Evolutionary conservation across 2,797 vertebrate genomes (phyloP).

Genomic region (Dipus sagitta): DNA sequence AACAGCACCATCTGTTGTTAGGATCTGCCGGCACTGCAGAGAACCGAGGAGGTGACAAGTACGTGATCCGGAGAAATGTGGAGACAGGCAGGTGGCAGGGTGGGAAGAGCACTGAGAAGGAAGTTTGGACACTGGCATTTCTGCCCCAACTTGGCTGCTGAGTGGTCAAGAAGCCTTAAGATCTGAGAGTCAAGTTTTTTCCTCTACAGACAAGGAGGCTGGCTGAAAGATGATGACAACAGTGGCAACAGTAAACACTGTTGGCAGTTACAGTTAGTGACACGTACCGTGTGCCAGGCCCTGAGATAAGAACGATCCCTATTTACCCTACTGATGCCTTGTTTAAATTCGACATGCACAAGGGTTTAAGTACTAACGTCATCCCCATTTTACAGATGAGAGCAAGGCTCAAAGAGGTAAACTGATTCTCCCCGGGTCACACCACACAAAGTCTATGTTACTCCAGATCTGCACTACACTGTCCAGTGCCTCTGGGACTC

Average conservation of each 20-base stretch:
- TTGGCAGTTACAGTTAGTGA: not conserved
- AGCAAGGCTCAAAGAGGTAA: not conserved
- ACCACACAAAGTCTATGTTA: not conserved
- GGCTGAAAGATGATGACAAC: rapidly evolving
- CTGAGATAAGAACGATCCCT: not conserved
- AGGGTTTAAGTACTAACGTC: not conserved
- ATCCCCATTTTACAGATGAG: not conserved
- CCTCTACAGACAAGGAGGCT: not conserved
- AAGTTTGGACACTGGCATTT: not conserved
- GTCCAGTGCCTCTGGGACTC: too few relatives aligned
- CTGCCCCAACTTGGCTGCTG: not conserved
- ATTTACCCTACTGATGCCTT: too few relatives aligned
- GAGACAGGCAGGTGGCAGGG: constrained; percentile 2
- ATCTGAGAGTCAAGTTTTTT: not conserved
- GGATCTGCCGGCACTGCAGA: constrained; percentile 65
- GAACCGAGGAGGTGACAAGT: constrained; percentile 67
- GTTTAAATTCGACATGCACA: not conserved
- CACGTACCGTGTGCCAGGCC: not conserved
- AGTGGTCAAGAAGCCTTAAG: not conserved
- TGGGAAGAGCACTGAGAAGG: not conserved
- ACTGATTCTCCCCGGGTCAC: not conserved
- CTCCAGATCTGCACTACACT: not conserved
- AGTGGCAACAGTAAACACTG: not conserved
- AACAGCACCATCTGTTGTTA: constrained; percentile 86
- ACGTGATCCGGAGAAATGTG: not conserved